Conservation (phyloP, 1,140 invertebrate species). For the Drosophila teissieri region DNA sequence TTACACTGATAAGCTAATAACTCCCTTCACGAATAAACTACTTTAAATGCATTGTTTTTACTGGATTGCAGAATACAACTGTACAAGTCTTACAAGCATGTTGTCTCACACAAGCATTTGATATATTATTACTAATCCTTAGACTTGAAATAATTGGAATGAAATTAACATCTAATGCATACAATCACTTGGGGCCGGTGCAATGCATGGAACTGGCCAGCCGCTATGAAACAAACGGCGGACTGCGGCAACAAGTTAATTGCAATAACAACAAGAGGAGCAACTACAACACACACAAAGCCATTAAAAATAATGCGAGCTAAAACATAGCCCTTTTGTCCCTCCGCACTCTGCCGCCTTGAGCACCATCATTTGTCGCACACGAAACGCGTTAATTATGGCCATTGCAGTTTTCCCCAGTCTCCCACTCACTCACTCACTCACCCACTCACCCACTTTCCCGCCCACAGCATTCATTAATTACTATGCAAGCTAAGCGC, state of each 20-base stretch:
- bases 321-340: slow-evolving; percentile 20
- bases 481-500: slow-evolving; percentile 81
- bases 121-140: too few species aligned
- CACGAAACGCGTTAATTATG: slow-evolving; percentile 81
- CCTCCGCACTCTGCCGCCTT: slow-evolving; percentile 20
- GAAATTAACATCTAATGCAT: too few species aligned
- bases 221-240: slow-evolving; percentile 37
- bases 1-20: too few species aligned
- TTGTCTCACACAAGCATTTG: too few species aligned
- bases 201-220: slow-evolving; percentile 16
- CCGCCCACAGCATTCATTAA: slow-evolving; percentile 68
- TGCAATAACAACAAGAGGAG: slow-evolving; percentile 41
- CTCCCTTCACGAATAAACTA: too few species aligned
- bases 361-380: slow-evolving; percentile 71
- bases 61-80: too few species aligned
- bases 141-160: too few species aligned
- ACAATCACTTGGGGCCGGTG: too few species aligned
- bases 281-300: slow-evolving; percentile 56
- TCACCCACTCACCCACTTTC: slow-evolving; percentile 1
- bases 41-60: too few species aligned
- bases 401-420: slow-evolving; percentile 66
- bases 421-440: background rate
- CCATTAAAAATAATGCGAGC: slow-evolving; percentile 73
- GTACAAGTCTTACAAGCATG: too few species aligned
- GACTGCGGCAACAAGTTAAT: slow-evolving; percentile 71